These are phyloP conservation scores for Nasonia oneida DNA, from an alignment of 2,888 invertebrate genomes.

Conservation along the genomic window DNA sequence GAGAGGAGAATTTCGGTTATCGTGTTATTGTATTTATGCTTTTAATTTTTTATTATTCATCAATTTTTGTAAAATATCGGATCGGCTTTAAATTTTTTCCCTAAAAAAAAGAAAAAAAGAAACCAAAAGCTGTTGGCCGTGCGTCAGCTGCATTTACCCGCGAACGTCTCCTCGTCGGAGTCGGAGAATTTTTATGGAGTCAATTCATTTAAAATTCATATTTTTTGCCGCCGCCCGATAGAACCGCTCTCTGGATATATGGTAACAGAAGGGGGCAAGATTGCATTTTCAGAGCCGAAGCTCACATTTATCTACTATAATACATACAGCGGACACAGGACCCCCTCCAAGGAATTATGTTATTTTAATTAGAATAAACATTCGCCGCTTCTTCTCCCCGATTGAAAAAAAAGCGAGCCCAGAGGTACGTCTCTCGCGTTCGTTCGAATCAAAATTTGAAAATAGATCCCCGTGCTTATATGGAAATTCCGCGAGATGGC, in stretches of 20 bases:
- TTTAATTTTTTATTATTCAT: too few species aligned
- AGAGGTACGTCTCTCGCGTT: neutral
- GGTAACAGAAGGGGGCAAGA: neutral
- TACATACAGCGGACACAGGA: neutral
- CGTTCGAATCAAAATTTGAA: neutral
- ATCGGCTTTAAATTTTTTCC: too few species aligned
- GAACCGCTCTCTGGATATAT: neutral
- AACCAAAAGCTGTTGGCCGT: neutral
- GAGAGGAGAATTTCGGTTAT: neutral
- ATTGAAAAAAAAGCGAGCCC: neutral
- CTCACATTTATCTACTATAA: neutral
- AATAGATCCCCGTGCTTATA: neutral
- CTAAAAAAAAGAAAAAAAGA: neutral
- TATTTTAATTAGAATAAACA: slow-evolving; percentile 1
- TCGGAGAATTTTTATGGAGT: neutral
- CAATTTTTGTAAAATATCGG: too few species aligned
- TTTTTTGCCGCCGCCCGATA: neutral
- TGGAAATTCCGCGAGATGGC: slow-evolving; percentile 25
- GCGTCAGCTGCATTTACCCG: neutral
- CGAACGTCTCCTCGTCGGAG: neutral
- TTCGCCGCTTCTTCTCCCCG: neutral
- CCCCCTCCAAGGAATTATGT: neutral
- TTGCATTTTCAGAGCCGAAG: neutral
- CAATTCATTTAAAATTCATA: slow-evolving; percentile 17
- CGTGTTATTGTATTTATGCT: too few species aligned